Evolutionary conservation across 64 coral and sea anemone genomes (phyloP).

Genomic region (Porites australiensis): DNA sequence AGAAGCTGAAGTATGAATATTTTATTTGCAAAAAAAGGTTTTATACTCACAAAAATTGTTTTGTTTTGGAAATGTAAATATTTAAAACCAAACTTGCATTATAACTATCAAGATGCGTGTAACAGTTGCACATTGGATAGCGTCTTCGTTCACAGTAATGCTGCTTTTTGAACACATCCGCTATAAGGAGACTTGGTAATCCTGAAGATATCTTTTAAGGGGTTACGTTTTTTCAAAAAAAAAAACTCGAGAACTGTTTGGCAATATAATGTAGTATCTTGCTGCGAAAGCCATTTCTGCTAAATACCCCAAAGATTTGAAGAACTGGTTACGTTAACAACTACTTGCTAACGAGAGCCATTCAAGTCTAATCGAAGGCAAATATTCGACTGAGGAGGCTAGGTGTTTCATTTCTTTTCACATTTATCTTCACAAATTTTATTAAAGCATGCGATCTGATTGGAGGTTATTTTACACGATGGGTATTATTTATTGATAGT

Average conservation of each 20-base stretch:
- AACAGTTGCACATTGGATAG: background rate
- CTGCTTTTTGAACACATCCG: background rate
- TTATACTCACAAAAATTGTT: slow-evolving; percentile 13
- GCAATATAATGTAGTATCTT: background rate
- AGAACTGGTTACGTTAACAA: background rate
- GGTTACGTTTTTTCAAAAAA: background rate
- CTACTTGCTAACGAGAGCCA: background rate
- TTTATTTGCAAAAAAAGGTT: background rate
- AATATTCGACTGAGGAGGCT: background rate
- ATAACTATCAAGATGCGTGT: background rate
- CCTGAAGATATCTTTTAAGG: background rate
- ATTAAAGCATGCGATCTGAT: background rate
- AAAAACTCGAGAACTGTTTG: background rate
- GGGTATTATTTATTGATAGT: slow-evolving; percentile 33
- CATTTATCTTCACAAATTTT: background rate
- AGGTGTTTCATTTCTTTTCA: background rate
- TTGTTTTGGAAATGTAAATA: slow-evolving; percentile 36
- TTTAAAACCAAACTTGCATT: background rate
- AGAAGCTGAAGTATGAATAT: background rate
- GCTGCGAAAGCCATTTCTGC: background rate
- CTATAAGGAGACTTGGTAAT: background rate
- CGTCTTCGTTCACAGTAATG: background rate
- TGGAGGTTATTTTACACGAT: background rate
- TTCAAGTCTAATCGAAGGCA: background rate
- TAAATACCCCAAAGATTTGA: background rate